phyloP scores from a whole-genome alignment of 53 echinoderm and acorn worm species.

The Crossaster papposus region DNA sequence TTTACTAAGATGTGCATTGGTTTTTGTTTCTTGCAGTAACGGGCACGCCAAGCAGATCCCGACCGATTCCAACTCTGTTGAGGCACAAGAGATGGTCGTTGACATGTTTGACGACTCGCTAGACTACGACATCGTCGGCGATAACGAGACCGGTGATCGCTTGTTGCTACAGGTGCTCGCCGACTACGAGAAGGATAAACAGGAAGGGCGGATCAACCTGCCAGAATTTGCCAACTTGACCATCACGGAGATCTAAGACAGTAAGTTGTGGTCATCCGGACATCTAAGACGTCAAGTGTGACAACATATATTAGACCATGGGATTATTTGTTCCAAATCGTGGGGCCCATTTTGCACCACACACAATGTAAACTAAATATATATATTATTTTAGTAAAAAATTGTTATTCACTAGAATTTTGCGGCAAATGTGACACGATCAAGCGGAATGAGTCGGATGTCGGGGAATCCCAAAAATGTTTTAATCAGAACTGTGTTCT shows the following conservation, averaged over 20 bases:
- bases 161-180: conserved; percentile 21
- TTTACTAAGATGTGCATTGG: neutral
- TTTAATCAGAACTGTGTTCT: too few species aligned
- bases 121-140: conserved; percentile 25
- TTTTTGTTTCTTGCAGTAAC: conserved; percentile 8
- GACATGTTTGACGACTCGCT: conserved; percentile 55
- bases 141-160: conserved; percentile 23
- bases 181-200: conserved; percentile 1
- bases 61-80: neutral
- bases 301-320: too few species aligned
- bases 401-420: too few species aligned
- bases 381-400: too few species aligned
- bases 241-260: conserved; percentile 39
- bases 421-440: too few species aligned
- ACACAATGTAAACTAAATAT: too few species aligned
- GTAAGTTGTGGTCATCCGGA: neutral
- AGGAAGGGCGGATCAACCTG: neutral
- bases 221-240: conserved; percentile 2
- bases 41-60: conserved; percentile 6
- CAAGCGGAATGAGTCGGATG: too few species aligned
- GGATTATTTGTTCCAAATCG: too few species aligned
- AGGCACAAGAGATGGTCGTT: conserved; percentile 58
- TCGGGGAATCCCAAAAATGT: too few species aligned
- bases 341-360: too few species aligned
- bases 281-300: too few species aligned